phyloP scores from a whole-genome alignment of 2,113 vertebrate genomes.

The Tricholaema leucomelas region DNA sequence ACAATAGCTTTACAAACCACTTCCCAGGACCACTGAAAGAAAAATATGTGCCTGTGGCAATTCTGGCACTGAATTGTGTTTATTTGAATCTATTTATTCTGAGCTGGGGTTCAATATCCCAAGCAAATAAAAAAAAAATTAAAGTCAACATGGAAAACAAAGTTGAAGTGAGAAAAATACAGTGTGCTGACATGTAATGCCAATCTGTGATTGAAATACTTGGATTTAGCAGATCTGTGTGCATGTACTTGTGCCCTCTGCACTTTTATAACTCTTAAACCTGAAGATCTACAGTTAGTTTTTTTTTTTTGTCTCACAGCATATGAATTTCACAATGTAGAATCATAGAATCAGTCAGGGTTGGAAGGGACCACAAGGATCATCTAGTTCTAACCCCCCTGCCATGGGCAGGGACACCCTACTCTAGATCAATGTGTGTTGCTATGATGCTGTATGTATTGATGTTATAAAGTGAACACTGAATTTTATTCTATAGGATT shows the following conservation, averaged over 20 bases:
- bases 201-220: not conserved
- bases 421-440: no score
- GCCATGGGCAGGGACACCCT: no score
- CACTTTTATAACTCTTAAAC: not conserved
- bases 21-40: constrained; percentile 85
- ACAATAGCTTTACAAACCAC: constrained; percentile 88
- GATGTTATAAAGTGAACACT: not conserved
- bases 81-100: constrained; percentile 79
- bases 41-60: constrained; percentile 80
- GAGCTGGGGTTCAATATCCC: constrained; percentile 65
- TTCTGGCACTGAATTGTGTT: constrained; percentile 75
- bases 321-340: not conserved
- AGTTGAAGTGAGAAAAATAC: constrained; percentile 59
- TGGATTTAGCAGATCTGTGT: constrained; percentile 9
- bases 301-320: not conserved
- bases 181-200: not conserved
- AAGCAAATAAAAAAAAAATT: constrained; percentile 58
- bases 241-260: not conserved
- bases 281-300: not conserved
- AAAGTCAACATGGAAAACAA: constrained; percentile 56
- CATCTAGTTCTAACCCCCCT: no score
- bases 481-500: constrained; percentile 4
- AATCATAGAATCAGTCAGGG: no score
- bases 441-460: not conserved
- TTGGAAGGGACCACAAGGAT: no score